Conservation (phyloP, 2,888 invertebrate genomes). For the Agrochola circellaris region DNA sequence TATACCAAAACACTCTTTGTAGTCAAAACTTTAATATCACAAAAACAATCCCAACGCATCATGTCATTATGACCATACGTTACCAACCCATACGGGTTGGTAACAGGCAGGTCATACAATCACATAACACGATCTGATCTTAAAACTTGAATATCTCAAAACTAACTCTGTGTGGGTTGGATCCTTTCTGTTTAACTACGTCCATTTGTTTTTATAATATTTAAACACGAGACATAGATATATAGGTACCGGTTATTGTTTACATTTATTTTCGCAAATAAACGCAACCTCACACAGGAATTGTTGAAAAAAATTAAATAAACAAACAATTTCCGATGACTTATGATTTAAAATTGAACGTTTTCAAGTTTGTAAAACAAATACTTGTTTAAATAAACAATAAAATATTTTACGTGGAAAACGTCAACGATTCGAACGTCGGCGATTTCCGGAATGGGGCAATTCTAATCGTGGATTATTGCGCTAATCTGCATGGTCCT, state of each 20-base stretch:
- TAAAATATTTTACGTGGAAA: slow-evolving; percentile 41
- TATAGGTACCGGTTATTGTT: neutral
- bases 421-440: neutral
- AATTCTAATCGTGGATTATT: neutral
- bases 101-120: no score
- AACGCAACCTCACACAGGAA: neutral
- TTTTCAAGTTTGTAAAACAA: slow-evolving; percentile 1
- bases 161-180: no score
- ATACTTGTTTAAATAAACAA: slow-evolving; percentile 12
- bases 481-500: neutral
- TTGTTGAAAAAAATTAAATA: neutral
- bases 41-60: no score
- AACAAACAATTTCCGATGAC: neutral
- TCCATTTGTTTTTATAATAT: slow-evolving; percentile 1
- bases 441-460: neutral
- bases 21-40: no score
- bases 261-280: slow-evolving; percentile 5
- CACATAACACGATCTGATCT: no score
- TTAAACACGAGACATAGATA: neutral
- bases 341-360: neutral
- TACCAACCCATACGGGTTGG: no score
- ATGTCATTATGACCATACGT: no score
- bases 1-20: no score
- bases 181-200: no score
- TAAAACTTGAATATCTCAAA: no score